Percentiles rank a stretch among this genome's conserved stretches.
Evolutionary conservation across 2,797 vertebrate species (phyloP).

Genomic region (Limosa lapponica): DNA sequence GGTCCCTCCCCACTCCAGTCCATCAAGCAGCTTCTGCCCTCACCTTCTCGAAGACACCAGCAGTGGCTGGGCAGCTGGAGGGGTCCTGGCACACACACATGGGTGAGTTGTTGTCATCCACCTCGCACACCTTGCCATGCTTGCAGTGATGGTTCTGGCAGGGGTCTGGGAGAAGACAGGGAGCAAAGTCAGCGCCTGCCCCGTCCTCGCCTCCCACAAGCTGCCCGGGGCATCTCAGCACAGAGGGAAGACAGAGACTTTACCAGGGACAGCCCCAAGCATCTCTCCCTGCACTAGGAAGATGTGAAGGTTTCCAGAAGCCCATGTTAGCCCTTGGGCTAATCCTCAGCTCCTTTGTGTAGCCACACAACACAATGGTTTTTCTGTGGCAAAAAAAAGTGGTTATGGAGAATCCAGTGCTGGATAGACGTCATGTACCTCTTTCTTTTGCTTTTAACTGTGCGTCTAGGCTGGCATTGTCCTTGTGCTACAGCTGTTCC

Average conservation of each 20-base stretch:
- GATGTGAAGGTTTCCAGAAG: neutral
- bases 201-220: neutral
- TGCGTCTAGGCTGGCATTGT: fast-evolving
- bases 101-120: conserved; percentile 92
- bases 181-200: neutral
- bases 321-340: neutral
- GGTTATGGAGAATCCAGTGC: neutral
- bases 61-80: conserved; percentile 85
- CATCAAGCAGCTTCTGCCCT: neutral
- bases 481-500: neutral
- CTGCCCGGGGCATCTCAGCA: neutral
- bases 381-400: neutral
- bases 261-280: neutral
- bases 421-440: neutral
- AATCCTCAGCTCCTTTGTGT: neutral
- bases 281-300: neutral
- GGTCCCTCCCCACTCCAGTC: neutral
- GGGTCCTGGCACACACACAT: conserved; percentile 99
- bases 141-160: conserved; percentile 98
- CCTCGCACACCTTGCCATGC: conserved; percentile 96
- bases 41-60: conserved; percentile 93
- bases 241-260: neutral
- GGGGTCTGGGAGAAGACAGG: conserved; percentile 80
- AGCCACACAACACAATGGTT: neutral
- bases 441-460: neutral